Percentiles rank a stretch among this genome's conserved stretches.
These are phyloP conservation scores for Camponotus pennsylvanicus DNA, from an alignment of 1,140 invertebrate genomes.

Conservation along the genomic window DNA sequence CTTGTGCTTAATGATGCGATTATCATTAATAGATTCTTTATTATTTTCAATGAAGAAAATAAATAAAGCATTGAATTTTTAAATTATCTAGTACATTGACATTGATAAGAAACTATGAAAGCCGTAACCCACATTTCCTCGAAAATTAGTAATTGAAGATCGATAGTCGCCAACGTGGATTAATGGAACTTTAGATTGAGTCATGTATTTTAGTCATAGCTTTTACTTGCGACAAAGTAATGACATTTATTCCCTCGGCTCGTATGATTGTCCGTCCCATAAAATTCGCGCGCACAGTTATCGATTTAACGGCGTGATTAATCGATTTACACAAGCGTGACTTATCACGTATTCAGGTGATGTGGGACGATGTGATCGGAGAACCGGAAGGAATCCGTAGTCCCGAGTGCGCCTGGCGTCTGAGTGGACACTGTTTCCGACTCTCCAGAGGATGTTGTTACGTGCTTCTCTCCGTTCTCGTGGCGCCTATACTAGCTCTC, in stretches of 20 bases:
- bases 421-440: slow-evolving; percentile 90
- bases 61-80: not conserved
- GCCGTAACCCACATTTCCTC: slow-evolving; percentile 1
- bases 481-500: slow-evolving; percentile 90
- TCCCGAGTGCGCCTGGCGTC: slow-evolving; percentile 91
- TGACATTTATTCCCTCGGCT: not conserved
- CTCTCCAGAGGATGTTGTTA: slow-evolving; percentile 91
- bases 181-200: slow-evolving; percentile 18
- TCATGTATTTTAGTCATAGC: not conserved
- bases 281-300: not conserved
- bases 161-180: slow-evolving; percentile 11
- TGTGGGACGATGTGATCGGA: slow-evolving; percentile 92
- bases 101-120: not conserved
- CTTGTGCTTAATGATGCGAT: too few relatives aligned
- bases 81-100: not conserved
- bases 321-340: not conserved
- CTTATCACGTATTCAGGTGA: slow-evolving; percentile 85
- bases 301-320: not conserved
- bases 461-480: slow-evolving; percentile 89
- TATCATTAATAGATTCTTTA: not conserved
- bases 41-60: not conserved
- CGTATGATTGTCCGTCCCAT: not conserved
- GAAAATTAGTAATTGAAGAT: slow-evolving; percentile 23
- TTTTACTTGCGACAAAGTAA: not conserved
- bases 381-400: slow-evolving; percentile 92